Base-by-base conservation (phyloP, 2,797 vertebrate species). In the Gorsachius magnificus region DNA sequence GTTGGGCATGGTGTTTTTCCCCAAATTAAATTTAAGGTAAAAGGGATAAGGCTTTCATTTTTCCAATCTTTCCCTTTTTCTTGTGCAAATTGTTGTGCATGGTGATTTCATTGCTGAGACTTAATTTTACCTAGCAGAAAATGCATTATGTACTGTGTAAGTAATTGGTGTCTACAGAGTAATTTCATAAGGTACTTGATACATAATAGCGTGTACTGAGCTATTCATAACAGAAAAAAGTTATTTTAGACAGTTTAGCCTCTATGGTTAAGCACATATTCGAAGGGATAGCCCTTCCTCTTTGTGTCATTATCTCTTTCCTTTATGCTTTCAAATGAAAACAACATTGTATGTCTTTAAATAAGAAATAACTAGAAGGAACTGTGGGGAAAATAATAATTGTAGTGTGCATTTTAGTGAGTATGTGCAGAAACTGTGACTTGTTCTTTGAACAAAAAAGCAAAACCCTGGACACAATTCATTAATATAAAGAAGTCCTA, bases 81-180 rank as follows among this genome's bases (percentile, higher is more conserved):
- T 95, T 86, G 48, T 90, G 64, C 77, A 92, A 93, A 95, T 93
- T 92, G 92, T 95, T 96, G 71, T 46, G 74, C 78, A 91, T 93
- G 68, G 91, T 95, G 71, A 60, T 97, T 97, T 97, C 71, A 75
- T 95, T 97, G 80, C 93, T 93, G 76, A 97, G 93, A 93, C 74
- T 97, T 96, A 97, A 94, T 96, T 97, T 97, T 95, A 94, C 56
- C 80, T 96, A 86, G 86, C 45, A 97, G 85, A 94, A 96, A 97
- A 97, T 92, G 22, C 77, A 90, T 97, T 97, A 93, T 93, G 70
- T 94, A 64, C 78, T 92, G 56, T 87, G 91, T 64, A 87, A 96
- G 83, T 97, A 97, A 96, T 94, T 97, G 89, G 82, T 96, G 89
- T 92, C 85, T 93, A 81, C 84, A 93, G 79, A 95, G 82, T 94